Base-by-base conservation (phyloP, 2,797 vertebrate species). In the Heteromormyrus szaboi region DNA sequence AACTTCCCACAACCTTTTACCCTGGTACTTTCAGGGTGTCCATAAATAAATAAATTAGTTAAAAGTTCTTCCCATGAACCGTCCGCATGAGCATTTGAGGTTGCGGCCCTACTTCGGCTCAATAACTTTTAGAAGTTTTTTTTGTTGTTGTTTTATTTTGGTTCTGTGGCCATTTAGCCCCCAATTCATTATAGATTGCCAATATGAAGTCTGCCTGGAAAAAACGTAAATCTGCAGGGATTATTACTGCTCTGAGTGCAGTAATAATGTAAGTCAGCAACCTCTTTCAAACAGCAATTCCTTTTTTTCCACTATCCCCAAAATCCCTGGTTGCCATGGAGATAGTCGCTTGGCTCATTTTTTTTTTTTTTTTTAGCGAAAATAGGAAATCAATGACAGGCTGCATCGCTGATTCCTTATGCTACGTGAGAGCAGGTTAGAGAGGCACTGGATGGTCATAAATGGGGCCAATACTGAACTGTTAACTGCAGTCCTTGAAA, bases 301-400 rank as follows among this genome's bases (percentile, higher is more conserved):
- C 14, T 62, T 84, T 33, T 8, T 8, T 87, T 59, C 54, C 29
- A 65, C 54, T 87, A 87, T 44, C 33, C 86, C 86, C 33, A 62
- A 87, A 87, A 65, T 62, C 54, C 86, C 86, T 87, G 37, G 86
- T 87, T 87, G 86, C 19, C 86, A 87, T 87, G 86, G 86, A 46
- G 86, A 87, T 54, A 87, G 86, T 65, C n/a, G 11, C 86, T 65
- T 87, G 86, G n/a, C 53, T 87, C 54, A 62, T 87, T 59, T 87
- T 65, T 29, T 29, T 25, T 22, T 59, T 54, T 62, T 59, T 56
- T 59, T 59, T 22, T 2, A 9, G 44, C 86, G 46, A 41, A 87
- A 87, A 65, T 87, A 87, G 86, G 53, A 87, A 87, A 87, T 87
- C 86, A 87, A 87, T 87, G 86, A 44, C 3, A 22, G 54, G 6